Conservation (phyloP, 2,797 vertebrate species). For the Gallirallus australis region DNA sequence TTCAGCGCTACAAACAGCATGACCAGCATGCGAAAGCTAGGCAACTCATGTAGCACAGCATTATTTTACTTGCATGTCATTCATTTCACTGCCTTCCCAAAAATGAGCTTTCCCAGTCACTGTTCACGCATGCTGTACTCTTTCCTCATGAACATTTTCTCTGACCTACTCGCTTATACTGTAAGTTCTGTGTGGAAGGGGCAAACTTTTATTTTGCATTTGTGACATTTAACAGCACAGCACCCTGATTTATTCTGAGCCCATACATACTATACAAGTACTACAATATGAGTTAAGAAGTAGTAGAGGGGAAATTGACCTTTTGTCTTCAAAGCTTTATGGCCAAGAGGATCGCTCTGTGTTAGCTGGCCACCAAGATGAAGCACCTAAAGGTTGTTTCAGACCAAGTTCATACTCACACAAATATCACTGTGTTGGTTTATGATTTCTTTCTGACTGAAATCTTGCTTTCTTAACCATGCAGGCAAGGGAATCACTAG, state of each 20-base stretch:
- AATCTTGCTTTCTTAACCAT: background rate
- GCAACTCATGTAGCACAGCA: background rate
- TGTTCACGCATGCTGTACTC: background rate
- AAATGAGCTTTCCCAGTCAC: background rate
- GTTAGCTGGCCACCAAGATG: fast-evolving
- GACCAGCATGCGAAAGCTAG: background rate
- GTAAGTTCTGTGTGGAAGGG: background rate
- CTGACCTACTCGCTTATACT: background rate
- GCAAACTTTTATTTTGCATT: background rate
- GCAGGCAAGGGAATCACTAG: background rate
- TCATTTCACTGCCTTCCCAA: background rate
- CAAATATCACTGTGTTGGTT: background rate
- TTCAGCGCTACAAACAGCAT: background rate
- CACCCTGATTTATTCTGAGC: background rate
- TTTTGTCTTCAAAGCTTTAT: background rate
- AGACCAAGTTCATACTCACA: background rate
- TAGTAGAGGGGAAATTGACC: background rate
- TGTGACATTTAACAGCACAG: background rate
- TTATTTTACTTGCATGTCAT: background rate
- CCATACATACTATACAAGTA: background rate
- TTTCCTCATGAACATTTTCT: background rate
- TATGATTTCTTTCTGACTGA: background rate
- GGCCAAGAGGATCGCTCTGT: background rate
- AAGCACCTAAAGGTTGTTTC: background rate
- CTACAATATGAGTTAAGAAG: background rate